Evolutionary conservation across 2,113 vertebrate species (phyloP).

Genomic region (Diphyllodes magnificus): DNA sequence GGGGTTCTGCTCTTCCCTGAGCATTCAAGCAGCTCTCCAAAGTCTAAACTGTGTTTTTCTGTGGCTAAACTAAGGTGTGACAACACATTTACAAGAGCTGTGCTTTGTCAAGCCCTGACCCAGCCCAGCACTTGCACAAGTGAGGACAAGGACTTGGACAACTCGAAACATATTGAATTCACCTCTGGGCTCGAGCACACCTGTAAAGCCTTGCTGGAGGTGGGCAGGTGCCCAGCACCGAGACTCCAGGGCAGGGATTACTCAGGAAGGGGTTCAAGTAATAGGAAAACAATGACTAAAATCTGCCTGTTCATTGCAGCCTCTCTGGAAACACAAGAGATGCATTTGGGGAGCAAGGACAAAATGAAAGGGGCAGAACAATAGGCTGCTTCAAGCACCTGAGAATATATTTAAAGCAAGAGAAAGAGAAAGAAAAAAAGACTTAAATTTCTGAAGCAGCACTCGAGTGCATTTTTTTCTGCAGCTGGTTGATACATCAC

Average conservation of each 20-base stretch:
- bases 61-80: rapidly evolving
- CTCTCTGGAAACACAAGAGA: background rate
- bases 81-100: background rate
- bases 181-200: background rate
- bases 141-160: background rate
- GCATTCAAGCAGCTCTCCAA: background rate
- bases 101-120: background rate
- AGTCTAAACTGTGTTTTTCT: background rate
- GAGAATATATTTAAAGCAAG: background rate
- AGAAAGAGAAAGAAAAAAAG: background rate
- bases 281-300: background rate
- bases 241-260: background rate
- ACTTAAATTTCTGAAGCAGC: slow-evolving; percentile 30
- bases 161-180: background rate
- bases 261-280: background rate
- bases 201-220: background rate
- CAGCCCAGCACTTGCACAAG: background rate
- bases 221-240: background rate
- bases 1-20: background rate
- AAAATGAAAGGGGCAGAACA: background rate
- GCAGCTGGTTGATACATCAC: slow-evolving; percentile 41
- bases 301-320: background rate
- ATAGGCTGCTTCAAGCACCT: background rate
- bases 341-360: background rate
- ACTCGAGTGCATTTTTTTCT: slow-evolving; percentile 22